These are phyloP conservation scores for Drosophila monieri DNA, from an alignment of 2,888 invertebrate genomes.

Conservation along the genomic window DNA sequence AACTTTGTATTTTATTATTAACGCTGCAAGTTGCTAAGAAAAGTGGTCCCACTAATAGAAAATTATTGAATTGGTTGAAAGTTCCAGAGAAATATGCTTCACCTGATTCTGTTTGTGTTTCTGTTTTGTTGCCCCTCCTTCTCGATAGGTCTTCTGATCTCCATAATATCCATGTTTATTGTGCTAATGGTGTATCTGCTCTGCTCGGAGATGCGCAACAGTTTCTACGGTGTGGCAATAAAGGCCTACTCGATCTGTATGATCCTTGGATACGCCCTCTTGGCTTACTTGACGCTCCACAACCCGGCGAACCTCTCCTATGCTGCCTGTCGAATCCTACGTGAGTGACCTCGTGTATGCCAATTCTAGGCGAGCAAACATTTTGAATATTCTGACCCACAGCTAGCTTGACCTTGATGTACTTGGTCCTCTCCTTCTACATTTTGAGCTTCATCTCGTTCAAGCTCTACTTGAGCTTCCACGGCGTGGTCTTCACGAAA, in stretches of 20 bases:
- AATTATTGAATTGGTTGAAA: background rate
- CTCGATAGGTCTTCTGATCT: conserved; percentile 69
- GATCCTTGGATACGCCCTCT: conserved; percentile 75
- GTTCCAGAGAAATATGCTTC: no score
- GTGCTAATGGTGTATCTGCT: conserved; percentile 72
- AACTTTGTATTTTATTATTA: background rate
- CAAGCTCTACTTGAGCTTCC: conserved; percentile 77
- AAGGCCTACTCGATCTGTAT: conserved; percentile 75
- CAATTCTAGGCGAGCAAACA: background rate
- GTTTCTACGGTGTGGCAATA: conserved; percentile 80
- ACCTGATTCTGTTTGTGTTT: background rate
- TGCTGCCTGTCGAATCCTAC: conserved; percentile 66
- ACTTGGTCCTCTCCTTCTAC: conserved; percentile 75
- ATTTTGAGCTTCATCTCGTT: conserved; percentile 78
- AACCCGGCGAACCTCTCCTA: conserved; percentile 73
- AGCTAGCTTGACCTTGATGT: conserved; percentile 73
- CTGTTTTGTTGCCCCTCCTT: background rate
- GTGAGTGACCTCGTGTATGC: conserved; percentile 58
- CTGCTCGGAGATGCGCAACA: conserved; percentile 78
- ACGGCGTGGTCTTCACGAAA: conserved; percentile 76
- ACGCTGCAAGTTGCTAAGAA: background rate
- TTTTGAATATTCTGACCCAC: background rate
- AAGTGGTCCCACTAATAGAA: no score
- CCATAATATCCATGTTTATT: conserved; percentile 79
- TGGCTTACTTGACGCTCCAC: conserved; percentile 75